phyloP scores from a whole-genome alignment of 2,888 invertebrate genomes.

The Cactoblastis cactorum region DNA sequence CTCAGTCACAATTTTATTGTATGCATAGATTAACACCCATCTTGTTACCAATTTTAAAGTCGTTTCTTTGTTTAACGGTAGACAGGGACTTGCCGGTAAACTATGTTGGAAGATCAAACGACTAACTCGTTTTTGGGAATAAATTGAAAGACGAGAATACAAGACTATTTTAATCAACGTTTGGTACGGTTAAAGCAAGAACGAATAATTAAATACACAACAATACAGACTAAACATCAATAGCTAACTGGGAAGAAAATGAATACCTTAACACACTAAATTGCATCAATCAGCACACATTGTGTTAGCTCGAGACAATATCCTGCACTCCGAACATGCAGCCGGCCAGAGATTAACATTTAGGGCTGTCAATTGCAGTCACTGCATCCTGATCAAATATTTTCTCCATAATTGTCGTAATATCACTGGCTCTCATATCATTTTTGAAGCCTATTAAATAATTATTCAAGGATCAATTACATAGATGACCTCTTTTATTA shows the following conservation, averaged over 20 bases:
- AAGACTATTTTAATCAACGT: too few relatives aligned
- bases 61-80: too few relatives aligned
- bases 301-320: background rate
- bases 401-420: background rate
- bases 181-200: too few relatives aligned
- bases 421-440: background rate
- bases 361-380: background rate
- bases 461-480: background rate
- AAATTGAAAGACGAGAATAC: too few relatives aligned
- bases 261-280: background rate
- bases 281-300: background rate
- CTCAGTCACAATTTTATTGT: too few relatives aligned
- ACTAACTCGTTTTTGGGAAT: too few relatives aligned
- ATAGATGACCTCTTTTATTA: too few relatives aligned
- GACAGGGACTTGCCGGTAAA: too few relatives aligned
- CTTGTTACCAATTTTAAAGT: too few relatives aligned
- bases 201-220: too few relatives aligned
- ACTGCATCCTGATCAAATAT: background rate
- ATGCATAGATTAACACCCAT: too few relatives aligned
- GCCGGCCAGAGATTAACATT: background rate
- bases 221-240: background rate
- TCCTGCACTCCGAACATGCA: background rate
- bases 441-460: background rate
- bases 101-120: too few relatives aligned
- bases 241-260: background rate